Evolutionary conservation across 2,113 vertebrate genomes (phyloP).

Genomic region (Pleuronectes platessa): DNA sequence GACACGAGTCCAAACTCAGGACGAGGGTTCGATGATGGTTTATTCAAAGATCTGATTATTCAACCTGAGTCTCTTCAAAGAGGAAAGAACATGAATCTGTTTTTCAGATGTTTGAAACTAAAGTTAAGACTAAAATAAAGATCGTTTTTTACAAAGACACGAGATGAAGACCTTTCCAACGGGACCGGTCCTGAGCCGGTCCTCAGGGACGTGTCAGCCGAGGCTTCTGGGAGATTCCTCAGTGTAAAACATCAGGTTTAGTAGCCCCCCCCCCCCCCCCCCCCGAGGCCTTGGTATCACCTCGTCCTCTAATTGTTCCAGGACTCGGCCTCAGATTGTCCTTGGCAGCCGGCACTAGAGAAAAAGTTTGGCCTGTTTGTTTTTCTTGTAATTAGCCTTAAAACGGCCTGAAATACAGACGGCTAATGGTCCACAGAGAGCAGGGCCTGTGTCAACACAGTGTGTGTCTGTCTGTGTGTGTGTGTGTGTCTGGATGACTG

Average conservation of each 20-base stretch:
- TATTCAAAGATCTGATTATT: no score
- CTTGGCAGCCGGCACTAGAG: conserved; percentile 58
- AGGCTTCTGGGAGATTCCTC: conserved; percentile 8
- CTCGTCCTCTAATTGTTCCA: conserved; percentile 75
- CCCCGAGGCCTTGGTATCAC: conserved; percentile 49
- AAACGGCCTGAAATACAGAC: conserved; percentile 64
- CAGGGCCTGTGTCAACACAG: conserved; percentile 61
- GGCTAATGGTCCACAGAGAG: conserved; percentile 66
- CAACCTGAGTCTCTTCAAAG: no score
- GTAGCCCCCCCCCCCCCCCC: neutral
- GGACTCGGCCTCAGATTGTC: conserved; percentile 63
- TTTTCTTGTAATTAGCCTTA: conserved; percentile 73
- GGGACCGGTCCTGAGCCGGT: no score
- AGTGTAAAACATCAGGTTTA: conserved; percentile 22
- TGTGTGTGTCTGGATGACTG: conserved; percentile 12
- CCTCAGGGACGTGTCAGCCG: neutral
- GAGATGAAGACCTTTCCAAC: no score
- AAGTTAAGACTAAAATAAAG: no score
- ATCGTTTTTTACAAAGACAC: no score
- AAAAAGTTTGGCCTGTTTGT: conserved; percentile 75
- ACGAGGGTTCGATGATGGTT: no score
- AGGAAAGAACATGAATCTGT: no score
- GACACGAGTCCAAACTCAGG: no score
- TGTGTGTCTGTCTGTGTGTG: conserved; percentile 9
- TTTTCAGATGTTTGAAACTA: no score